These are phyloP conservation scores for Gopherus flavomarginatus DNA, from an alignment of 2,113 vertebrate genomes.

Conservation along the genomic window DNA sequence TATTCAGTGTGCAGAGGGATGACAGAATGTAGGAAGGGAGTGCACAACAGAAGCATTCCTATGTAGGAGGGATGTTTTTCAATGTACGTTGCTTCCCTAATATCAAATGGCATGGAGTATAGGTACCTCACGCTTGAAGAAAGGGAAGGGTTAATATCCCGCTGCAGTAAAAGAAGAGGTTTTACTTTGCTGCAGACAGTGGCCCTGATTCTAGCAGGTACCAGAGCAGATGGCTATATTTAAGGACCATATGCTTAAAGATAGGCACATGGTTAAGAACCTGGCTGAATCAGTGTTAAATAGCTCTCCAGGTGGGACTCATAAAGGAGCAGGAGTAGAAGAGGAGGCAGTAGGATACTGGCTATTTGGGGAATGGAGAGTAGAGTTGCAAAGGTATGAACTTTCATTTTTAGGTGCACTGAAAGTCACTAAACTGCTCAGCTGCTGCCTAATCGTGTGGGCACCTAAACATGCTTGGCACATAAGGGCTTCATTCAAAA, in stretches of 20 bases:
- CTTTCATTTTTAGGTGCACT: neutral
- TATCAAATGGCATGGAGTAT: neutral
- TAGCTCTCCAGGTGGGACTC: neutral
- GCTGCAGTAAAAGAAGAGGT: neutral
- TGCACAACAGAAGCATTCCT: neutral
- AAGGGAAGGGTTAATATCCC: neutral
- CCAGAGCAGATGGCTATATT: neutral
- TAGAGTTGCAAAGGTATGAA: neutral
- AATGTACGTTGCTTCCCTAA: neutral
- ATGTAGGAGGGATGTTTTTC: neutral
- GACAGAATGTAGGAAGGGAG: neutral
- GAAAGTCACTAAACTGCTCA: neutral
- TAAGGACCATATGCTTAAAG: neutral
- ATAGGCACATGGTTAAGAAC: neutral
- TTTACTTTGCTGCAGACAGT: neutral
- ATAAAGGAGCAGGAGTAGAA: neutral
- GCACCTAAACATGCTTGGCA: neutral
- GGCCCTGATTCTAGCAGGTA: neutral
- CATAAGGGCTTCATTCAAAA: neutral
- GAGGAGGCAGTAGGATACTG: neutral
- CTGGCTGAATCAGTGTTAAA: neutral
- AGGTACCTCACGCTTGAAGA: neutral
- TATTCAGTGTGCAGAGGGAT: constrained; percentile 37
- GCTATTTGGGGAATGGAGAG: neutral
- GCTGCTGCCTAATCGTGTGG: neutral